Conservation (phyloP, 2,797 vertebrate species). For the Mallotus villosus region DNA sequence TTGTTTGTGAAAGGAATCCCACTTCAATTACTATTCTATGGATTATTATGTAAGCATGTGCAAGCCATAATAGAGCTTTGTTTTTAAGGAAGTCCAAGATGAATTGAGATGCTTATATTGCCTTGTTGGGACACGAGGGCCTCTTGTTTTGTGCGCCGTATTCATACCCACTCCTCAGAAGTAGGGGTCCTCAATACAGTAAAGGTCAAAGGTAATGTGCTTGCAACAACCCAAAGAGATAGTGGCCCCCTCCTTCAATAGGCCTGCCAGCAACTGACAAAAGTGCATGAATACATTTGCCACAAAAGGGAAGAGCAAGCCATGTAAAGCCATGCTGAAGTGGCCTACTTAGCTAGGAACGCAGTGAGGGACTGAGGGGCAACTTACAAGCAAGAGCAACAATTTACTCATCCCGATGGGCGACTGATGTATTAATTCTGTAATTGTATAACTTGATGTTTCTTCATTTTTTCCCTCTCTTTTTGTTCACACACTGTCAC, state of each 20-base stretch:
- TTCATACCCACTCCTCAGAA: constrained; percentile 17
- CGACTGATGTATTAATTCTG: constrained; percentile 7
- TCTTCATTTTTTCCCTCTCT: constrained; percentile 21
- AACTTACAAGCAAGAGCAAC: constrained; percentile 24
- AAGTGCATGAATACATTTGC: constrained; percentile 23
- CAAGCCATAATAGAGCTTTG: constrained; percentile 32
- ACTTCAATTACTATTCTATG: constrained; percentile 37
- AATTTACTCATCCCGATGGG: constrained; percentile 38
- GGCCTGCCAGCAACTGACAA: constrained; percentile 23
- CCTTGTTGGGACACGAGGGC: constrained; percentile 23
- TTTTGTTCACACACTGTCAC: constrained; percentile 19
- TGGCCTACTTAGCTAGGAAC: constrained; percentile 47
- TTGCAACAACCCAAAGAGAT: constrained; percentile 16
- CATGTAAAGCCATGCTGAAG: constrained; percentile 27
- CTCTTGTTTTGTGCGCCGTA: constrained; percentile 26
- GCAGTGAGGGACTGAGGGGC: constrained; percentile 16
- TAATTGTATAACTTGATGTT: neutral
- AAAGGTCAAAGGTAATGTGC: constrained; percentile 31
- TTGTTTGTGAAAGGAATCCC: constrained; percentile 2
- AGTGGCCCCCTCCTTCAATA: constrained; percentile 13
- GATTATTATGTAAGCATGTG: constrained; percentile 32
- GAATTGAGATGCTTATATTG: constrained; percentile 42
- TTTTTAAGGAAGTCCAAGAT: constrained; percentile 36
- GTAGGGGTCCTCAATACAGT: constrained; percentile 18
- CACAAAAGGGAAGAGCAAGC: constrained; percentile 38